phyloP scores from a whole-genome alignment of 2,888 invertebrate species.

The Drosophila cognata region DNA sequence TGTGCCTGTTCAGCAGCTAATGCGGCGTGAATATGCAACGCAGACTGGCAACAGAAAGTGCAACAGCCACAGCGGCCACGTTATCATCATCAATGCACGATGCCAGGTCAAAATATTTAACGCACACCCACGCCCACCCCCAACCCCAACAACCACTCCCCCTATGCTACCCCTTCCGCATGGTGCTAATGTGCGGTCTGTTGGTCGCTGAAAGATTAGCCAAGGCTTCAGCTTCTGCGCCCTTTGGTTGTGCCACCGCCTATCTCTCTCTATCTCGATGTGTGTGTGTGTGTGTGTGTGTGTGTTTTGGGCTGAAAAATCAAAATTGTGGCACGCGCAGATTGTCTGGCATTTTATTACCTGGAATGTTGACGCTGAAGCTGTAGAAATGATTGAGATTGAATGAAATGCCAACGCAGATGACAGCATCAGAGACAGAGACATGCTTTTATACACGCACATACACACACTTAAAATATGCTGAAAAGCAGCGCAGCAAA shows the following conservation, averaged over 20 bases:
- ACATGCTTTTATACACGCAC: constrained; percentile 44
- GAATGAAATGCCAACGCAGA: constrained; percentile 70
- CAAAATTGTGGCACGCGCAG: constrained; percentile 77
- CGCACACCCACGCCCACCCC: constrained; percentile 6
- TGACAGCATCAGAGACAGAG: constrained; percentile 46
- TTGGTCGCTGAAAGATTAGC: constrained; percentile 71
- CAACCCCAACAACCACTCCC: neutral
- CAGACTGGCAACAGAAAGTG: constrained; percentile 28
- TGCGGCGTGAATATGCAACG: constrained; percentile 78
- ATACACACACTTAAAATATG: constrained; percentile 56
- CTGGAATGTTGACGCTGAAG: constrained; percentile 72
- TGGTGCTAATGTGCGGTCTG: constrained; percentile 77
- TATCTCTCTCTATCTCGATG: neutral
- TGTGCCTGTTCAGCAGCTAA: constrained; percentile 59
- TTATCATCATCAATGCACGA: constrained; percentile 78
- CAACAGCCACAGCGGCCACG: constrained; percentile 38
- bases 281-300: neutral
- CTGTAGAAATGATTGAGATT: constrained; percentile 76
- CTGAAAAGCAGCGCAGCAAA: constrained; percentile 39
- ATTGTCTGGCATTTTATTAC: constrained; percentile 78
- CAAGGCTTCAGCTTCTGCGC: constrained; percentile 30
- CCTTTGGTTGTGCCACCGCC: constrained; percentile 8
- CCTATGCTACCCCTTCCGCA: constrained; percentile 11
- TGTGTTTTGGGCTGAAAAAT: constrained; percentile 63
- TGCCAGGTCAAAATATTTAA: constrained; percentile 62